Evolutionary conservation across 92 coral and sea anemone species (phyloP).

Genomic region (Phenganax marumi): DNA sequence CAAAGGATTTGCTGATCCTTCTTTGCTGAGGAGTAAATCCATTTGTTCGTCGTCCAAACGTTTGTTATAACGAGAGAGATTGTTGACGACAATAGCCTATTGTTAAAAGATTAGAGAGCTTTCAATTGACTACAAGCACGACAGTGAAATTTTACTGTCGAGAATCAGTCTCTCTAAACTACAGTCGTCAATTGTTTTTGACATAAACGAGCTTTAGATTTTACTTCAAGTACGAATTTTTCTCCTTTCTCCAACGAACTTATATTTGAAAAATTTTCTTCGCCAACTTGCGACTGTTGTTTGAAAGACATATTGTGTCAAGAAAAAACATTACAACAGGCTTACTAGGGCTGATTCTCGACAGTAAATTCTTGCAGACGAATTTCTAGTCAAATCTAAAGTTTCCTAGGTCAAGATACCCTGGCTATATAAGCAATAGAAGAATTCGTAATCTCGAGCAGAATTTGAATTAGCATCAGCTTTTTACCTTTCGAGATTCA

Average conservation of each 20-base stretch:
- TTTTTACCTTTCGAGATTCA: conserved; percentile 75
- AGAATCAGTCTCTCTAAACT: no score
- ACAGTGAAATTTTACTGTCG: no score
- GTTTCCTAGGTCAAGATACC: no score
- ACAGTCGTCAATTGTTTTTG: no score
- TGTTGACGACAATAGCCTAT: conserved; percentile 93
- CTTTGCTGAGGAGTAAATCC: conserved; percentile 75
- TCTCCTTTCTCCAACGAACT: neutral
- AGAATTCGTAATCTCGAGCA: neutral
- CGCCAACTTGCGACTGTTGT: neutral
- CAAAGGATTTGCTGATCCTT: conserved; percentile 93
- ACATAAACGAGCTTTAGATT: neutral
- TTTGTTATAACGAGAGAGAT: conserved; percentile 86
- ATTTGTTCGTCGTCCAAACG: conserved; percentile 93
- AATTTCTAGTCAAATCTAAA: no score
- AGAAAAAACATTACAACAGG: neutral
- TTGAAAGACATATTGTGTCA: neutral
- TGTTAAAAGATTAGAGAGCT: neutral
- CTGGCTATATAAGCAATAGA: neutral
- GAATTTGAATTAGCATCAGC: neutral
- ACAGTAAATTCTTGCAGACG: no score
- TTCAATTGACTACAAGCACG: neutral
- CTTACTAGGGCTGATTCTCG: no score
- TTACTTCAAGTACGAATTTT: neutral
- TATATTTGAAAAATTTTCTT: neutral